Evolutionary conservation across 2,113 vertebrate species (phyloP), one percentile per base, ranked within the genome.

Genomic region (Sula dactylatra): DNA sequence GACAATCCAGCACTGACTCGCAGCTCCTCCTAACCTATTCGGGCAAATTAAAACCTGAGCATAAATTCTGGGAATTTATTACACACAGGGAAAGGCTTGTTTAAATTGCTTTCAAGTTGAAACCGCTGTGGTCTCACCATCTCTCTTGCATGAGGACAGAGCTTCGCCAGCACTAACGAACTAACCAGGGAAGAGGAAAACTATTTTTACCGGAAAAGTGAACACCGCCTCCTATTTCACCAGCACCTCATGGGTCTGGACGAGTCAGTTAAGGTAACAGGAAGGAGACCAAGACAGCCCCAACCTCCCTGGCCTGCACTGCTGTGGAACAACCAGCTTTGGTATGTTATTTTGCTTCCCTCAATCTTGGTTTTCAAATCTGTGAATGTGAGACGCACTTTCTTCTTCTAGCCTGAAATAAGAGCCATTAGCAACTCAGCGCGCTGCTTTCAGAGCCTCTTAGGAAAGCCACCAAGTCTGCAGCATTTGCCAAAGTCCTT

Each of bases 221-320:
- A 97, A n/a, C 73, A 16, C 42, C 5, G 20, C 36, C 92, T 97
- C 87, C 56, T 42, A 10, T 32, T 82, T n/a, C 90, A 24, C 40
- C 90, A 80, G 79, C 52, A 79, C 49, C 94, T 49, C 17, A 3
- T 54, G 85, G 34, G 66, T 15, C 52, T 32, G 70, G 54, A 21
- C 34, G 70, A 93, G 95, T 94, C 94, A 97, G 36, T 32, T 76
- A 61, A 95, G 94, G 94, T 86, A 88, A 94, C 0, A 1, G 73
- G 70, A 91, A 88, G 76, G 36, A 92, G 76, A 29, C 20, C 34
- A 52, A 56, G 36, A 26, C 40, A 72, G 34, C 71, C 73, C 4
- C 85, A 80, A 7, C 40, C 65, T 92, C 42, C n/a, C 74, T n/a
- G 69, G 82, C 56, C 91, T 9, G 38, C 38, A 7, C 55, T 42